A percentile compares a stretch with the other conserved stretches of the same genome.
These are phyloP conservation scores for Intellagama lesueurii DNA, from an alignment of 2,797 vertebrate species.

Conservation along the genomic window DNA sequence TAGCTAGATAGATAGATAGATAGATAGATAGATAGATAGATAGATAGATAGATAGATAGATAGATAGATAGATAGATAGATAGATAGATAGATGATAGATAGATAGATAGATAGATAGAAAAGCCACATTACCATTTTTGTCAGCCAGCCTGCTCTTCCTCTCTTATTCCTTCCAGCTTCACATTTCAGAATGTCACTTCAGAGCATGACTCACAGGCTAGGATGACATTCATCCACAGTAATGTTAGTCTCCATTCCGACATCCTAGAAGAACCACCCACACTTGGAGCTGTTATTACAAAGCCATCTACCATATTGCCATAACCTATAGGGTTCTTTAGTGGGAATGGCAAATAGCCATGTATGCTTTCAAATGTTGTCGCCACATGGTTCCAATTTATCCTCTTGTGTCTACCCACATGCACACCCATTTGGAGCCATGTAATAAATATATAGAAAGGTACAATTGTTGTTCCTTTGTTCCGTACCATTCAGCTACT, in stretches of 20 bases:
- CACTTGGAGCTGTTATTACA: neutral
- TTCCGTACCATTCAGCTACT: constrained; percentile 21
- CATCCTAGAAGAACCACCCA: neutral
- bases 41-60: too few relatives aligned
- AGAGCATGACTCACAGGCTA: neutral
- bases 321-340: neutral
- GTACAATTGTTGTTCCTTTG: neutral
- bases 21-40: too few relatives aligned
- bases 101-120: neutral
- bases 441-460: constrained; percentile 25
- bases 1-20: too few relatives aligned
- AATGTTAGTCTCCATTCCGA: neutral
- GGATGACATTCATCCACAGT: neutral
- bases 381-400: neutral
- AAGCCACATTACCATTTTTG: neutral
- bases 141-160: neutral
- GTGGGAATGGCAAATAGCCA: neutral
- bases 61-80: too few relatives aligned
- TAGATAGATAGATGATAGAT: too few relatives aligned
- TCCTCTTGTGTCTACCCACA: neutral
- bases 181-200: neutral
- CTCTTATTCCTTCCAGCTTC: neutral
- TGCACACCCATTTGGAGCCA: neutral
- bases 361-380: rapidly evolving
- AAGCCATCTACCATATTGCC: rapidly evolving